These are phyloP conservation scores for Corydoras sp. DNA, from an alignment of 2,113 vertebrate genomes.

Conservation along the genomic window DNA sequence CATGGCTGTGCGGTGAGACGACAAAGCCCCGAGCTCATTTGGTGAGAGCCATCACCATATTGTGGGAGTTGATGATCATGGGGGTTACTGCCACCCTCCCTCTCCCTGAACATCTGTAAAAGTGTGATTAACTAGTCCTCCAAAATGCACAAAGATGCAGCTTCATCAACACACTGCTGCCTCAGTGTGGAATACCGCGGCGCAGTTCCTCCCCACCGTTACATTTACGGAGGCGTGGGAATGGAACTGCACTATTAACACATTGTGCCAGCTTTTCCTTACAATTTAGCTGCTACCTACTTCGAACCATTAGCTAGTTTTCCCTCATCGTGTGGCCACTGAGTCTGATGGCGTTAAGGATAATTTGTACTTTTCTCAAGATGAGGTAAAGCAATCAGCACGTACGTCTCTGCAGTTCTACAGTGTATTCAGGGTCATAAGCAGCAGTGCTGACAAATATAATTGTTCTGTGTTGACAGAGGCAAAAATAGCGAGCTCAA, in stretches of 20 bases:
- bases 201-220: background rate
- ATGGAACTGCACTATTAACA: conserved; percentile 5
- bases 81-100: background rate
- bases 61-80: conserved; percentile 10
- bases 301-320: no score
- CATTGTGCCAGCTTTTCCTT: background rate
- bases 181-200: background rate
- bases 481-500: no score
- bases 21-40: conserved; percentile 26
- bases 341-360: no score
- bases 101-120: conserved; percentile 26
- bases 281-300: no score
- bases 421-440: no score
- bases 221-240: background rate
- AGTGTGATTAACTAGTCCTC: background rate
- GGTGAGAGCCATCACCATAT: conserved; percentile 10
- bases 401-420: no score
- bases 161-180: conserved; percentile 4
- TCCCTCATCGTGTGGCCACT: no score
- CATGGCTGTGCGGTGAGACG: background rate
- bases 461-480: no score
- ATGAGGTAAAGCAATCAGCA: no score
- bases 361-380: no score
- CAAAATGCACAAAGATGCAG: background rate
- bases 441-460: no score